phyloP scores from a whole-genome alignment of 2,797 vertebrate genomes.

The Phataginus tricuspis region DNA sequence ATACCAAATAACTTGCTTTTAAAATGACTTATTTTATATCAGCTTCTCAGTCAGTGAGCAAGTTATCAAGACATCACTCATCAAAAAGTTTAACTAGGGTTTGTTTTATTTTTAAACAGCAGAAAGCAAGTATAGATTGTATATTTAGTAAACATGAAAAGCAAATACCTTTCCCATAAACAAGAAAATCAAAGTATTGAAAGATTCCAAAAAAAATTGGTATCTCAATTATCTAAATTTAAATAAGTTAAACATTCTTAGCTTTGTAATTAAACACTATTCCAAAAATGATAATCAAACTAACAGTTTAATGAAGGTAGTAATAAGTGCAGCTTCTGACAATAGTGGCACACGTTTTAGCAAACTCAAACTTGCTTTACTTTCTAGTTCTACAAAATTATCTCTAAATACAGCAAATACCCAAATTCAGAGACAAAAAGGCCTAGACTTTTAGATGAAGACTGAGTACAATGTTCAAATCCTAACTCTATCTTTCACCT shows the following conservation, averaged over 20 bases:
- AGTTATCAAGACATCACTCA: background rate
- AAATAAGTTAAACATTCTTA: conserved; percentile 33
- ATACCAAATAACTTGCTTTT: conserved; percentile 35
- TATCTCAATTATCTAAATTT: conserved; percentile 34
- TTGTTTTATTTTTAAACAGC: conserved; percentile 45
- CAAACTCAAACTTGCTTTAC: conserved; percentile 15
- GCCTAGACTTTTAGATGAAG: background rate
- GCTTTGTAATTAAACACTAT: background rate
- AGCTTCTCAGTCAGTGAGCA: conserved; percentile 20
- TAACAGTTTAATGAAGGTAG: conserved; percentile 20
- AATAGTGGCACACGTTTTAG: background rate
- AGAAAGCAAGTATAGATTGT: background rate
- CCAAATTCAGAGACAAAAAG: conserved; percentile 7
- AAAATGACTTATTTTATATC: conserved; percentile 12
- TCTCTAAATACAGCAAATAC: background rate
- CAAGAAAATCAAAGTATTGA: conserved; percentile 13
- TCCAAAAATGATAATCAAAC: conserved; percentile 35
- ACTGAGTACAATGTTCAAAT: background rate
- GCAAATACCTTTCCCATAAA: conserved; percentile 5
- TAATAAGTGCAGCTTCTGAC: background rate
- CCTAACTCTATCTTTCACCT: background rate
- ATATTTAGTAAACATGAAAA: conserved; percentile 36
- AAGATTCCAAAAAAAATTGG: background rate
- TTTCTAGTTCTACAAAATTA: conserved; percentile 58
- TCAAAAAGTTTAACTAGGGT: background rate